Evolutionary conservation across 2,888 invertebrate species (phyloP).

Genomic region (Helleia helle): DNA sequence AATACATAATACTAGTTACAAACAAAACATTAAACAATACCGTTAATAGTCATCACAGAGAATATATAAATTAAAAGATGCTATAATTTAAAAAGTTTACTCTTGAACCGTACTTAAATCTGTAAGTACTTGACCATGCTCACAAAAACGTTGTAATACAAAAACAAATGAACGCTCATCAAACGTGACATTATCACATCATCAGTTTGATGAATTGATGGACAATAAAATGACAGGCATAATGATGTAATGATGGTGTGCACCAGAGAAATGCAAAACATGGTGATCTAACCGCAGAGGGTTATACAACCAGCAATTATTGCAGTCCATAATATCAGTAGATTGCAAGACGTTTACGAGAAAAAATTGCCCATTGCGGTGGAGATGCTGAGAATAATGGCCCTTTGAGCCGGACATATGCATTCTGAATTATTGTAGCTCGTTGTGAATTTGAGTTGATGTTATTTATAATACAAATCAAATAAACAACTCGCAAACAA

Average conservation of each 20-base stretch:
- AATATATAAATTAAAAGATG: background rate
- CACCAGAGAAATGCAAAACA: constrained; percentile 37
- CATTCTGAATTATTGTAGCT: too few species aligned
- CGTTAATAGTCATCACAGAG: too few species aligned
- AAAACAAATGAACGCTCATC: constrained; percentile 34
- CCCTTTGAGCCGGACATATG: background rate
- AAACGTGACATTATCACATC: constrained; percentile 38
- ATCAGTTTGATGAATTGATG: constrained; percentile 36
- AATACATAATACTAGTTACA: too few species aligned
- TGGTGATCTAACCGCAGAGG: constrained; percentile 37
- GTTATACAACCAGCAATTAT: constrained; percentile 51
- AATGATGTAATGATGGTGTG: constrained; percentile 32
- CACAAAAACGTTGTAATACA: background rate
- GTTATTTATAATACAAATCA: too few species aligned
- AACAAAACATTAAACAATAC: too few species aligned
- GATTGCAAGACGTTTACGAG: constrained; percentile 34
- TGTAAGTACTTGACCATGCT: background rate
- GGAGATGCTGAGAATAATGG: constrained; percentile 4
- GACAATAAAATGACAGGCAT: constrained; percentile 37
- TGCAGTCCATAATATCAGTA: constrained; percentile 33
- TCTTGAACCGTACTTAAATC: background rate
- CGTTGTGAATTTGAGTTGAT: too few species aligned
- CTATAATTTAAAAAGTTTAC: background rate
- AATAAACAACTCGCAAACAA: too few species aligned
- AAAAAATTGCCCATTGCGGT: constrained; percentile 24